phyloP scores from a whole-genome alignment of 37 sponge, comb jelly and placozoan genomes.

The Aplysina aerophoba region DNA sequence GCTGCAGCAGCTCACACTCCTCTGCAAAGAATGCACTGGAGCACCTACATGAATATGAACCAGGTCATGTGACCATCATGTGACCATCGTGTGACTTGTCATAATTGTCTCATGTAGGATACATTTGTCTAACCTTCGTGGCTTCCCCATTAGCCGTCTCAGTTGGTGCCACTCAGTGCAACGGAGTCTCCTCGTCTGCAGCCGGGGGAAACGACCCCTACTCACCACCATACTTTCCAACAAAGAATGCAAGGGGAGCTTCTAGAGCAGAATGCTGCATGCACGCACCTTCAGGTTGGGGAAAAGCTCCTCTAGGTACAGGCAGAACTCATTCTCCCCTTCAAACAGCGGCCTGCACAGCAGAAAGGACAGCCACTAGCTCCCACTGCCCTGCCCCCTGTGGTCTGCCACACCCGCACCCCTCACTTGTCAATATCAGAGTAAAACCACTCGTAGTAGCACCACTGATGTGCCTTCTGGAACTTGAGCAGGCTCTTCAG shows the following conservation, averaged over 20 bases:
- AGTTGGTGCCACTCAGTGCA: conserved; percentile 79
- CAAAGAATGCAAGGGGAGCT: not conserved
- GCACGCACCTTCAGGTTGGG: conserved; percentile 74
- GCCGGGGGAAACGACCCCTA: not conserved
- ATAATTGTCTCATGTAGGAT: too few species aligned
- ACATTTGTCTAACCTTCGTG: conserved; percentile 57
- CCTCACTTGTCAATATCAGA: conserved; percentile 87
- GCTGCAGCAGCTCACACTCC: conserved; percentile 75
- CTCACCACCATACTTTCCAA: not conserved
- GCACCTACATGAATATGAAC: conserved; percentile 37
- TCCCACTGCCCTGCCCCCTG: too few species aligned
- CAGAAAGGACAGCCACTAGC: not conserved
- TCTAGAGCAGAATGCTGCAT: not conserved
- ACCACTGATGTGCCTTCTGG: conserved; percentile 88
- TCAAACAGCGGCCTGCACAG: conserved; percentile 74
- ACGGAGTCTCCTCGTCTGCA: conserved; percentile 65
- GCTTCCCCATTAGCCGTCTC: conserved; percentile 87
- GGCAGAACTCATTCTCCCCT: conserved; percentile 85
- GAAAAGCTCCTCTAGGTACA: conserved; percentile 79
- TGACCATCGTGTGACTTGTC: too few species aligned
- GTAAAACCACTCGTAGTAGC: conserved; percentile 91
- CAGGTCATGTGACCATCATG: too few species aligned
- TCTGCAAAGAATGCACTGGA: conserved; percentile 78
- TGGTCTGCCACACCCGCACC: not conserved
- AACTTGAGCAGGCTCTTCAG: conserved; percentile 74